Evolutionary conservation across 2,113 vertebrate species (phyloP).

Genomic region (Echinops telfairi): DNA sequence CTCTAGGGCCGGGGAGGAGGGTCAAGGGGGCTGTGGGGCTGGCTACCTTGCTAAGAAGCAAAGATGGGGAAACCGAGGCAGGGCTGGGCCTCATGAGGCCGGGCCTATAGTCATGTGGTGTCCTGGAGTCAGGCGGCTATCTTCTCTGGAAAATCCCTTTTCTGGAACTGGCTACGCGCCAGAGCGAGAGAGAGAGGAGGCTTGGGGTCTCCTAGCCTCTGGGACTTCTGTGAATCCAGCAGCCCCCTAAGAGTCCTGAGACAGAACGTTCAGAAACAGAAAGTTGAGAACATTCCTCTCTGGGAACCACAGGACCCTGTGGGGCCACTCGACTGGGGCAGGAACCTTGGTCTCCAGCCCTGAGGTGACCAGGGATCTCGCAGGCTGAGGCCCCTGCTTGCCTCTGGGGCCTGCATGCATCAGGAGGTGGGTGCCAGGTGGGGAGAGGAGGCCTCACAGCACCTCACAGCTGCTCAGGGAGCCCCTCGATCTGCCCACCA

Average conservation of each 20-base stretch:
- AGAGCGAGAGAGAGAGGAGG: not conserved
- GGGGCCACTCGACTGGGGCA: not conserved
- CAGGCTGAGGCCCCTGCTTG: not conserved
- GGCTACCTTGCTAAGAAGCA: not conserved
- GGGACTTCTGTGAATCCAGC: not conserved
- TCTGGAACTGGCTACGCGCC: not conserved
- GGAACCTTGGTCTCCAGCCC: not conserved
- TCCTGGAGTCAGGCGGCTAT: not conserved
- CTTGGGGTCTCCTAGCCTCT: not conserved
- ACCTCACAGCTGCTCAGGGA: too few species aligned
- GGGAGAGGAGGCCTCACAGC: too few species aligned
- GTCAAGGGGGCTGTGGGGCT: not conserved
- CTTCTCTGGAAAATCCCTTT: slow-evolving; percentile 67
- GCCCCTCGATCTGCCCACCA: not conserved
- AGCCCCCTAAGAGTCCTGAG: not conserved
- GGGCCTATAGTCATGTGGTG: not conserved
- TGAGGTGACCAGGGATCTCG: not conserved
- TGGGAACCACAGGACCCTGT: not conserved
- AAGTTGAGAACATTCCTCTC: slow-evolving; percentile 40
- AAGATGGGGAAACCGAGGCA: slow-evolving; percentile 41
- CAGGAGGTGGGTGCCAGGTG: too few species aligned
- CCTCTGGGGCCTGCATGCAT: not conserved
- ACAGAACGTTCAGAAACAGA: slow-evolving; percentile 65
- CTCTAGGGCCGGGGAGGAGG: not conserved
- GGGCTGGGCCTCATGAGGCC: not conserved